Evolutionary conservation across 2,888 invertebrate species (phyloP).

Genomic region (Trachelus tabidus): DNA sequence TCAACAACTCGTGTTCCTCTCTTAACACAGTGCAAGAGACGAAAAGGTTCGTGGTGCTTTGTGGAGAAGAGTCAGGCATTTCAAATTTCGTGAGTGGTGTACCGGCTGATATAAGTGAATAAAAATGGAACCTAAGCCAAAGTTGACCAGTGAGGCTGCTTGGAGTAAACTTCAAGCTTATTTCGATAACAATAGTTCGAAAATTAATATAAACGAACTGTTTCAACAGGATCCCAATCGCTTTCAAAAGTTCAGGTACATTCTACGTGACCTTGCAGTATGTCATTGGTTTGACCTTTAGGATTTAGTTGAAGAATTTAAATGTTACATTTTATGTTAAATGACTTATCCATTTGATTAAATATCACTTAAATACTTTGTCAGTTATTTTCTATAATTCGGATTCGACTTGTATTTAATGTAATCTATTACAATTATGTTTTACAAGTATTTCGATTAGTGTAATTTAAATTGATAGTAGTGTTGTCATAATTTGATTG

Average conservation of each 20-base stretch:
- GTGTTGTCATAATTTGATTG: neutral
- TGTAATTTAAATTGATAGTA: neutral
- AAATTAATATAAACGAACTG: slow-evolving; percentile 84
- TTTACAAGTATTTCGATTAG: neutral
- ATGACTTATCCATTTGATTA: neutral
- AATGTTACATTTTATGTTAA: neutral
- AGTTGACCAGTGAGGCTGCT: slow-evolving; percentile 74
- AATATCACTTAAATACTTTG: neutral
- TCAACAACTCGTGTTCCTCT: neutral
- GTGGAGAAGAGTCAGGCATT: neutral
- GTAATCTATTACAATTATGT: too few relatives aligned
- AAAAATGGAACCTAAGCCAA: slow-evolving; percentile 68
- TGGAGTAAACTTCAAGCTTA: slow-evolving; percentile 82
- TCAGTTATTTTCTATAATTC: neutral
- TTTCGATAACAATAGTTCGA: slow-evolving; percentile 77
- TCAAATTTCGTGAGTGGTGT: neutral
- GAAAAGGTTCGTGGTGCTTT: neutral
- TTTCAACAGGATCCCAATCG: slow-evolving; percentile 85
- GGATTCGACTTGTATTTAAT: too few relatives aligned
- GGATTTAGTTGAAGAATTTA: neutral
- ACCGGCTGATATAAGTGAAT: neutral
- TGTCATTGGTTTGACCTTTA: neutral
- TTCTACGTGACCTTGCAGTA: slow-evolving; percentile 46
- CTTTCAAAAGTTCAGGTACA: slow-evolving; percentile 90
- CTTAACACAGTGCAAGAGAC: neutral